Evolutionary conservation across 1,140 invertebrate genomes (phyloP).

Genomic region (Bicyclus anynana): DNA sequence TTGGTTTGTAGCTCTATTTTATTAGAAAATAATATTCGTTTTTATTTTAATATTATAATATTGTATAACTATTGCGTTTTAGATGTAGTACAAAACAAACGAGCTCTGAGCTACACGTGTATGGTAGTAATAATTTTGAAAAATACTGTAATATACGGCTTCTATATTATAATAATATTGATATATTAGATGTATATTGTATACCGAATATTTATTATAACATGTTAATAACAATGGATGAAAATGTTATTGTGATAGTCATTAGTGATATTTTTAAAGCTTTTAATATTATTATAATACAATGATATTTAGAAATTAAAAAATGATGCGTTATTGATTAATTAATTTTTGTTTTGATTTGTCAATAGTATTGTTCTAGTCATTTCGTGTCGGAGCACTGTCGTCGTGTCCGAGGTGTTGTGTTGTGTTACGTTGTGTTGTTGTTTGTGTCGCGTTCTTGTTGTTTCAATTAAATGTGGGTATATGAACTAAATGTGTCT

Average conservation of each 20-base stretch:
- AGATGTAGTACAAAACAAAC: conserved; percentile 6
- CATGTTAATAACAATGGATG: no score
- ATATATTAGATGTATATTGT: conserved; percentile 5
- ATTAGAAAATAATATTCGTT: conserved; percentile 14
- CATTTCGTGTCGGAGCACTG: not conserved
- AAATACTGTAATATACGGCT: conserved; percentile 36
- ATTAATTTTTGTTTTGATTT: not conserved
- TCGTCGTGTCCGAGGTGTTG: conserved; percentile 31
- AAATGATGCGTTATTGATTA: not conserved
- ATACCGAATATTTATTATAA: not conserved
- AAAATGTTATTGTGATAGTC: conserved; percentile 19
- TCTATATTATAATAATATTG: not conserved
- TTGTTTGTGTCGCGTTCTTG: not conserved
- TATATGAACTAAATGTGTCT: conserved; percentile 51
- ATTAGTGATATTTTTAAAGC: conserved; percentile 20
- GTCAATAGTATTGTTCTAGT: not conserved
- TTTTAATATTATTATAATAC: conserved; percentile 19
- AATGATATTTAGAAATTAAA: conserved; percentile 12
- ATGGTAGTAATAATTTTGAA: conserved; percentile 54
- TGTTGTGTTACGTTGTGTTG: conserved; percentile 16
- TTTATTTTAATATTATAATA: conserved; percentile 10
- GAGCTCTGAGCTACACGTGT: conserved; percentile 48
- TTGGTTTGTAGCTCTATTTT: conserved; percentile 10
- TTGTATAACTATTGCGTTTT: conserved; percentile 1
- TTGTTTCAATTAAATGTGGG: conserved; percentile 61